Percentiles rank a stretch among this genome's conserved stretches.
Conservation (phyloP, 2,797 vertebrate species). For the Sebastes matsubarae region DNA sequence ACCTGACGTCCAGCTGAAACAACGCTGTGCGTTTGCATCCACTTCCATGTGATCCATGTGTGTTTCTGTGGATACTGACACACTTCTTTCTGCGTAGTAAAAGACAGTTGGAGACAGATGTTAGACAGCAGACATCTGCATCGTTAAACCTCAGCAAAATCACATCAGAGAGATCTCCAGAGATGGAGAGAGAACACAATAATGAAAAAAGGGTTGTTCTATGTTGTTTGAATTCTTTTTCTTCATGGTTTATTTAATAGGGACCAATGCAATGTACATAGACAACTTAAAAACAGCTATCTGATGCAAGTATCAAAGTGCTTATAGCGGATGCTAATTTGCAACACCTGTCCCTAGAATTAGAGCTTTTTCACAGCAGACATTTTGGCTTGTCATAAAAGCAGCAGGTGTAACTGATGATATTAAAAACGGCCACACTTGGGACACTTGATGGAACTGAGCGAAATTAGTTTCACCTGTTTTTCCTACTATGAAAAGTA, state of each 20-base stretch:
- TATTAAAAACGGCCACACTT: neutral
- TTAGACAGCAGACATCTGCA: neutral
- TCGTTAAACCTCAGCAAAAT: neutral
- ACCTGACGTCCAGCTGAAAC: neutral
- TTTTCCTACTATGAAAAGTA: neutral
- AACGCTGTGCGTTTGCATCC: neutral
- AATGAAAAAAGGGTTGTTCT: neutral
- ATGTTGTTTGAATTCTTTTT: neutral
- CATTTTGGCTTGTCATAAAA: neutral
- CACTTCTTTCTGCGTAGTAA: conserved; percentile 5
- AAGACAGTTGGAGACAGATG: neutral
- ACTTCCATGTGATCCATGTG: neutral
- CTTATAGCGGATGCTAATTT: too few relatives aligned
- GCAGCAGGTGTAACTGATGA: neutral
- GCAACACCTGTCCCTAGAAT: too few relatives aligned
- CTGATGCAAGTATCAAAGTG: too few relatives aligned
- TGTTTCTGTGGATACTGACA: neutral
- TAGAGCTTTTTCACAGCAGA: neutral
- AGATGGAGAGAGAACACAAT: neutral
- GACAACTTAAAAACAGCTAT: too few relatives aligned
- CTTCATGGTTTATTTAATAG: too few relatives aligned
- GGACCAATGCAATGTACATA: too few relatives aligned
- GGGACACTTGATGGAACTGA: too few relatives aligned
- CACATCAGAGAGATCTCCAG: neutral
- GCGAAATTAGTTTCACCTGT: too few relatives aligned